phyloP scores from a whole-genome alignment of 64 coral and sea anemone genomes.

The Actinia equina region DNA sequence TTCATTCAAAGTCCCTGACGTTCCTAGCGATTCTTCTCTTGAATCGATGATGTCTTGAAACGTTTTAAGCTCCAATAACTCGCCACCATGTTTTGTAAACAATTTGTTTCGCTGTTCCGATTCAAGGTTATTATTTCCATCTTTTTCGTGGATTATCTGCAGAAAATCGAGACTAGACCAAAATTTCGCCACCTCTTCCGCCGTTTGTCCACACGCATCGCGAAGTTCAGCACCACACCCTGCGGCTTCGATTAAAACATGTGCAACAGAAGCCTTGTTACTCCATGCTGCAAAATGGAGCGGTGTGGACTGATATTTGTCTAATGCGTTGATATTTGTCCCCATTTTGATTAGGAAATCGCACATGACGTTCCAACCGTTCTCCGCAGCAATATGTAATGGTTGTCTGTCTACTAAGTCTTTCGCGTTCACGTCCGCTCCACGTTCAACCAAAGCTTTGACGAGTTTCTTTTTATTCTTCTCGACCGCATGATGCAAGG shows the following conservation, averaged over 20 bases:
- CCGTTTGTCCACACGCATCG: neutral
- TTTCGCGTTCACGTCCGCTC: constrained; percentile 30
- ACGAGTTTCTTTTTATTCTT: constrained; percentile 28
- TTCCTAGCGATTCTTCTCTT: constrained; percentile 15
- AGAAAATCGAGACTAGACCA: constrained; percentile 23
- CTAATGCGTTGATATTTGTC: neutral
- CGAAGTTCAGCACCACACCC: neutral
- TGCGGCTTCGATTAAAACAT: neutral
- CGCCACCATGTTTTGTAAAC: constrained; percentile 29
- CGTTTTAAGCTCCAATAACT: constrained; percentile 23
- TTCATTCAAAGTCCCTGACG: constrained; percentile 16
- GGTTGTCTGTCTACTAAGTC: constrained; percentile 22
- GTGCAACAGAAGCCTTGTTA: neutral
- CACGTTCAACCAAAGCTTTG: constrained; percentile 32
- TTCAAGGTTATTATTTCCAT: constrained; percentile 1
- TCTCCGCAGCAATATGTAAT: constrained; percentile 40
- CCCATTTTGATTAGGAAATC: neutral
- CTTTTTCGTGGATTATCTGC: neutral
- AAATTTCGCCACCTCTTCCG: constrained; percentile 31
- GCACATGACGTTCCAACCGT: neutral
- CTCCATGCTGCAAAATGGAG: neutral
- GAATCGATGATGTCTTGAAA: constrained; percentile 36
- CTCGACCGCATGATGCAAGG: constrained; percentile 40
- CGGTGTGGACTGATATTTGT: neutral
- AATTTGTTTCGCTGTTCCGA: constrained; percentile 11